Percentiles rank a stretch among this genome's conserved stretches.
Conservation (phyloP, 2,888 invertebrate genomes). For the Eulithis prunata region DNA sequence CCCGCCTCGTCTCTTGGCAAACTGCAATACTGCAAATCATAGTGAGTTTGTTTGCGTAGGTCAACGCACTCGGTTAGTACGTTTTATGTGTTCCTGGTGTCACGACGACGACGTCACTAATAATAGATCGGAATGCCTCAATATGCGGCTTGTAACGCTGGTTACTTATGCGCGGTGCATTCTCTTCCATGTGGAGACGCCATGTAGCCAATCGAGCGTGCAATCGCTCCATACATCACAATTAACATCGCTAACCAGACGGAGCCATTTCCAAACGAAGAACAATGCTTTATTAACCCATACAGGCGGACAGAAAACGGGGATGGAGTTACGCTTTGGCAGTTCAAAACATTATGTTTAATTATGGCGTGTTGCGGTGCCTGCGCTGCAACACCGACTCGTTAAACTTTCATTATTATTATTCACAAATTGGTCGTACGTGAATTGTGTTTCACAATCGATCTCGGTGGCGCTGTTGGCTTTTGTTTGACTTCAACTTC, state of each 20-base stretch:
- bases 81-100: constrained; percentile 83
- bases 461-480: constrained; percentile 72
- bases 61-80: constrained; percentile 76
- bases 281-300: constrained; percentile 58
- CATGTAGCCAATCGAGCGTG: constrained; percentile 53
- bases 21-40: constrained; percentile 81
- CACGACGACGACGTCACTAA: constrained; percentile 79
- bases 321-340: constrained; percentile 58
- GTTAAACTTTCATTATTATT: constrained; percentile 82
- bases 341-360: constrained; percentile 73
- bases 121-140: constrained; percentile 82
- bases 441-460: constrained; percentile 80
- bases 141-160: constrained; percentile 71
- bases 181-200: constrained; percentile 55
- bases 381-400: constrained; percentile 68
- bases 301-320: constrained; percentile 52
- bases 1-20: constrained; percentile 79
- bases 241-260: constrained; percentile 55
- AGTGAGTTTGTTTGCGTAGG: constrained; percentile 79
- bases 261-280: constrained; percentile 55
- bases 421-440: constrained; percentile 80
- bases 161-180: constrained; percentile 62
- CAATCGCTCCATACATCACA: constrained; percentile 56
- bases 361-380: constrained; percentile 59
- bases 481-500: constrained; percentile 83